Evolutionary conservation across 2,113 vertebrate species (phyloP), one percentile per base, ranked within the genome.

Genomic region (Onychostruthus taczanowskii): DNA sequence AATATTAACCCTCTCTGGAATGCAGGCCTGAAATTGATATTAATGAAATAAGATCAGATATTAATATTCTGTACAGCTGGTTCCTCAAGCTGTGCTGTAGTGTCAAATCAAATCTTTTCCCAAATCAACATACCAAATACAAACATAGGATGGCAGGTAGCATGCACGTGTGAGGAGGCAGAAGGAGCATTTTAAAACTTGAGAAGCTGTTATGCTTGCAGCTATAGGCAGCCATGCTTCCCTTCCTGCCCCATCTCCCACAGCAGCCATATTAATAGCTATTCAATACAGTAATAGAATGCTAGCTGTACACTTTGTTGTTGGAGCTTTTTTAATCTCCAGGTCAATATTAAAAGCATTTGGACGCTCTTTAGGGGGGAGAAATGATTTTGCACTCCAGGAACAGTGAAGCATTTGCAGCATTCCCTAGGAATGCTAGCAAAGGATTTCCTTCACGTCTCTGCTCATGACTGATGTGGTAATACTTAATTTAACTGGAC

Each of bases 331-430:
- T 95, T 89, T 43, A 88, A 95, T 77, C 67, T 93, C 63, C 72
- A 4, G 5, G 84, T 93, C 94, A 96, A 95, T 96, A 92, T 72
- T 90, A 94, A 96, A 96, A 96, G 85, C 93, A 92, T 94, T 95
- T 72, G 66, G 78, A 70, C 89, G 59, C 64, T 81, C 47, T 94
- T 94, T 92, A 86, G 76, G 56, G 70, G 50, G 23, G 6, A 93
- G 28, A 24, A 96, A 95, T 78, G 63, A 84, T 92, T 85, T 81
- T 93, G 83, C 80, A 68, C 58, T 75, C 90, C 59, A 95, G 79
- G 92, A 92, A 89, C 30, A 81, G 64, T 0, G 1, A 84, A 67
- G 58, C 43, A 92, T 68, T 74, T 84, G 35, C 79, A 81, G 44
- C 6, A 7, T 49, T 88, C 55, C 87, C 5, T 3, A 63, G 46